A percentile compares a stretch with the other conserved stretches of the same genome.
phyloP scores from a whole-genome alignment of 2,888 invertebrate genomes.

The Branchellion lobata region DNA sequence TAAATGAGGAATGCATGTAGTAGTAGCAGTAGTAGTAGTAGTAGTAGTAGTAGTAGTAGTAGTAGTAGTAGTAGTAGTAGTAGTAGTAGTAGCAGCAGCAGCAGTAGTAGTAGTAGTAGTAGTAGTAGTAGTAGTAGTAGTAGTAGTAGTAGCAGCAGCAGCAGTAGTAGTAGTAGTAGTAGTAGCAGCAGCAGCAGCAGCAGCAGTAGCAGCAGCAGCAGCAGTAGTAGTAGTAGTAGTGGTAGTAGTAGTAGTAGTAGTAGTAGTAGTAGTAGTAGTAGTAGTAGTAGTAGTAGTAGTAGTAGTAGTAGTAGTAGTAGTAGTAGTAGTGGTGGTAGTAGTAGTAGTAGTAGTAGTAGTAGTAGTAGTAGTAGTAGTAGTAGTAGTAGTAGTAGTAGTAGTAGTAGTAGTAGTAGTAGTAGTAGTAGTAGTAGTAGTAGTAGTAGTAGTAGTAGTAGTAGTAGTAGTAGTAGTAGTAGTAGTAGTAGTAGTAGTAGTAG shows the following conservation, averaged over 20 bases:
- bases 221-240: slow-evolving; percentile 6
- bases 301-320: slow-evolving; percentile 37
- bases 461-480: slow-evolving; percentile 36
- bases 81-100: slow-evolving; percentile 10
- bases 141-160: slow-evolving; percentile 36
- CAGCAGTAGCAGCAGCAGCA: neutral
- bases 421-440: slow-evolving; percentile 34
- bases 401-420: slow-evolving; percentile 11
- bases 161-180: slow-evolving; percentile 33
- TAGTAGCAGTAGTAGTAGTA: neutral
- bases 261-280: slow-evolving; percentile 36
- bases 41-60: slow-evolving; percentile 8
- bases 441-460: slow-evolving; percentile 34
- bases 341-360: slow-evolving; percentile 45
- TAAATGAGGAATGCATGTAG: neutral
- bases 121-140: slow-evolving; percentile 18
- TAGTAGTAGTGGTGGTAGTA: slow-evolving; percentile 42
- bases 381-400: slow-evolving; percentile 42
- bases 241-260: slow-evolving; percentile 34
- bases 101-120: slow-evolving; percentile 23
- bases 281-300: slow-evolving; percentile 35
- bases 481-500: slow-evolving; percentile 37
- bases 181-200: slow-evolving; percentile 8
- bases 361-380: slow-evolving; percentile 45
- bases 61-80: slow-evolving; percentile 28